Percentiles rank a stretch among this genome's conserved stretches.
phyloP scores from a whole-genome alignment of 2,797 vertebrate species.

The Xiphophorus birchmanni region DNA sequence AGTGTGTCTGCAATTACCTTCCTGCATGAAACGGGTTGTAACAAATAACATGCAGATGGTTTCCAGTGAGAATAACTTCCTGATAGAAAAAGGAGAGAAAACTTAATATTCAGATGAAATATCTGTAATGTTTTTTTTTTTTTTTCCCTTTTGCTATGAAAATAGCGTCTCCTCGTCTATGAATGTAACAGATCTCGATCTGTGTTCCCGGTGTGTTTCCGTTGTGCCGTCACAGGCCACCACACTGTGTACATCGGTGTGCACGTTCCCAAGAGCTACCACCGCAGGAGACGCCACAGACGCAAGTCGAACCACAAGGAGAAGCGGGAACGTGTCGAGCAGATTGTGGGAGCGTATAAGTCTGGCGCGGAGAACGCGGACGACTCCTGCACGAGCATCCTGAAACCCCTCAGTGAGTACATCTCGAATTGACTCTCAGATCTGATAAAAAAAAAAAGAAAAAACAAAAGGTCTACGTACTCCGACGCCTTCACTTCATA shows the following conservation, averaged over 20 bases:
- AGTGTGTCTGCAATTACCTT: not conserved
- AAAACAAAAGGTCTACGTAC: not conserved
- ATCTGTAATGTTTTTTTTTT: not conserved
- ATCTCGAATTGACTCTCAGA: not conserved
- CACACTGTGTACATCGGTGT: slow-evolving; percentile 98
- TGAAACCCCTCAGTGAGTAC: slow-evolving; percentile 95
- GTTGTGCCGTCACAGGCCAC: slow-evolving; percentile 82
- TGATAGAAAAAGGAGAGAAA: not conserved
- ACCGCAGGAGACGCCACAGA: slow-evolving; percentile 89
- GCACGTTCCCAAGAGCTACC: slow-evolving; percentile 95
- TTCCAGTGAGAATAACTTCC: not conserved
- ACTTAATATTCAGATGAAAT: not conserved
- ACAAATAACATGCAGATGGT: not conserved
- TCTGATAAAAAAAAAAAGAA: no score
- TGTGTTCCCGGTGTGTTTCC: slow-evolving; percentile 8
- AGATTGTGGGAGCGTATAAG: slow-evolving; percentile 85
- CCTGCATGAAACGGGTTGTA: not conserved
- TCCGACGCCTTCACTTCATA: not conserved
- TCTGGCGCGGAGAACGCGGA: slow-evolving; percentile 88
- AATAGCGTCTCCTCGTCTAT: not conserved
- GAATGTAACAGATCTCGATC: slow-evolving; percentile 36
- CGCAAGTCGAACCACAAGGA: slow-evolving; percentile 91
- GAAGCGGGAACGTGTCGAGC: slow-evolving; percentile 86
- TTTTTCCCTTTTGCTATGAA: not conserved
- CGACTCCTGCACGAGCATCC: slow-evolving; percentile 84